Conservation (phyloP, 2,797 vertebrate species). For the Chrysolophus pictus region DNA sequence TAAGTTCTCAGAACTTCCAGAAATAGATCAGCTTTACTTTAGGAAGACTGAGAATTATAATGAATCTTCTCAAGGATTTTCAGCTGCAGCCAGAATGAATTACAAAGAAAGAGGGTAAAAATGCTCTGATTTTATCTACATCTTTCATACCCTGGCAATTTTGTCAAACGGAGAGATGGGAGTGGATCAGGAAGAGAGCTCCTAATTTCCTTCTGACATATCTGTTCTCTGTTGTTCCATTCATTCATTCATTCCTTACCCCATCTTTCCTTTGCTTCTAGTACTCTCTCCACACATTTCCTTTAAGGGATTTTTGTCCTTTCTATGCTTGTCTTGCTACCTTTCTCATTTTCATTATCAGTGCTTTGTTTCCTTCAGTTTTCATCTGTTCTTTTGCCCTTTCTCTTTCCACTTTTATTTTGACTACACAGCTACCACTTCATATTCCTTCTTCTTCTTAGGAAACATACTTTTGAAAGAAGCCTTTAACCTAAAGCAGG, state of each 20-base stretch:
- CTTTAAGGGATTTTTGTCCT: slow-evolving; percentile 40
- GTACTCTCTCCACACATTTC: not conserved
- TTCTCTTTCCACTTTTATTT: slow-evolving; percentile 21
- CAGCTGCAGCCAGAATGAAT: not conserved
- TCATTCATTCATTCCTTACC: not conserved
- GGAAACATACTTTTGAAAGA: not conserved
- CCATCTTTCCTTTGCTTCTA: not conserved
- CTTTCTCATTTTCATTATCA: slow-evolving; percentile 30
- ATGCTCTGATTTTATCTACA: not conserved
- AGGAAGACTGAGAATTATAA: not conserved
- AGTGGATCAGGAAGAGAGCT: not conserved
- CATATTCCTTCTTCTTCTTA: not conserved
- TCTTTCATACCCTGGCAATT: not conserved
- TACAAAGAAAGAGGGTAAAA: not conserved
- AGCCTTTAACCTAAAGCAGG: slow-evolving; percentile 30
- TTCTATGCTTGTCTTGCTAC: slow-evolving; percentile 18
- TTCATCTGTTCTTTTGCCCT: slow-evolving; percentile 20
- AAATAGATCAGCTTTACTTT: not conserved
- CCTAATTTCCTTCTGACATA: not conserved
- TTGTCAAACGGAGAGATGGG: not conserved
- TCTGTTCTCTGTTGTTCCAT: not conserved
- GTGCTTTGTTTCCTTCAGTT: slow-evolving; percentile 26
- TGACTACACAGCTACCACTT: not conserved
- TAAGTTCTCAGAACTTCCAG: not conserved
- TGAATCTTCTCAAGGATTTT: not conserved